Conservation (phyloP, 2,888 invertebrate species). For the Lithophane leautieri region DNA sequence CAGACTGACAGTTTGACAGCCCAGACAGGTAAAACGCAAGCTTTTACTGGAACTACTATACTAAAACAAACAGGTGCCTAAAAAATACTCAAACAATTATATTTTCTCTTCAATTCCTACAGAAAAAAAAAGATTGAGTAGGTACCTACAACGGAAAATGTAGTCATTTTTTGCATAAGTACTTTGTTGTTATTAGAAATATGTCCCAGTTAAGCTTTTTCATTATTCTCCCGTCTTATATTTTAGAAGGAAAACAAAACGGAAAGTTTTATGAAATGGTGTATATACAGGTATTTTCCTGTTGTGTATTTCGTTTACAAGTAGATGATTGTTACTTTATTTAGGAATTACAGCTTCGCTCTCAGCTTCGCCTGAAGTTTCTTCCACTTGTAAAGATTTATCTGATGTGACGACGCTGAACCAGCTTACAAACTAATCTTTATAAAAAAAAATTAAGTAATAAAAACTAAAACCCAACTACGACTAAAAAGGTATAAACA, state of each 20-base stretch:
- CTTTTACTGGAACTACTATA: slow-evolving; percentile 18
- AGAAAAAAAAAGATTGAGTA: slow-evolving; percentile 18
- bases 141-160: slow-evolving; percentile 6
- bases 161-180: slow-evolving; percentile 38
- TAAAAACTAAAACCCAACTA: no score
- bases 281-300: slow-evolving; percentile 27
- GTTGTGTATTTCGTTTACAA: slow-evolving; percentile 8
- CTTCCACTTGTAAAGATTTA: not conserved
- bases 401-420: not conserved
- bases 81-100: slow-evolving; percentile 39
- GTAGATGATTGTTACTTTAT: not conserved
- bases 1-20: slow-evolving; percentile 41
- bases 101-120: slow-evolving; percentile 23
- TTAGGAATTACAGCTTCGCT: no score
- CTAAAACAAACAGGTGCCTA: slow-evolving; percentile 20
- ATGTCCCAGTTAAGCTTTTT: slow-evolving; percentile 55
- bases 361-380: not conserved
- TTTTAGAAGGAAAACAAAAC: slow-evolving; percentile 42
- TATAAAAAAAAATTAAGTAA: no score
- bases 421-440: not conserved
- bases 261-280: slow-evolving; percentile 11
- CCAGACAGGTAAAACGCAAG: slow-evolving; percentile 15
- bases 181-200: slow-evolving; percentile 55
- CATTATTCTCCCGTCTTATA: slow-evolving; percentile 50
- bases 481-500: no score